Evolutionary conservation across 2,797 vertebrate genomes (phyloP).

Genomic region (Argya squamiceps): DNA sequence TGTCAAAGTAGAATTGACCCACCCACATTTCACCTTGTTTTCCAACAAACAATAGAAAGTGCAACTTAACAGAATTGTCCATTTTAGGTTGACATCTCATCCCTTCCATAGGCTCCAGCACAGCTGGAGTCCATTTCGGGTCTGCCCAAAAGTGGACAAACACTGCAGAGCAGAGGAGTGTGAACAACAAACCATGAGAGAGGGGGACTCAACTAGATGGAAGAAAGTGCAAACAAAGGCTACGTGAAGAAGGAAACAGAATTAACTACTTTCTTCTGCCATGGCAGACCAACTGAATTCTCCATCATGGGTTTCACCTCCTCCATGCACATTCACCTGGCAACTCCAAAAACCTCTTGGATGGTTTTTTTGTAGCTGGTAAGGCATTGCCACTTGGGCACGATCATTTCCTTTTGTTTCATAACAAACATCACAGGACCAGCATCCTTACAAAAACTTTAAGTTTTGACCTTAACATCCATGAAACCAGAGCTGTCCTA

Average conservation of each 20-base stretch:
- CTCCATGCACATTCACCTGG: background rate
- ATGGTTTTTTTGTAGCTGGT: background rate
- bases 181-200: background rate
- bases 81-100: background rate
- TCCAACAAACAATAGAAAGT: background rate
- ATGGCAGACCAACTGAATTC: background rate
- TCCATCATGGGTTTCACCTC: background rate
- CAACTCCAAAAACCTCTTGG: background rate
- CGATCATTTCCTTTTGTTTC: rapidly evolving
- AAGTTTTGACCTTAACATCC: background rate
- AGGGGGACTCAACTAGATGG: background rate
- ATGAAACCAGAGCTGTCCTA: background rate
- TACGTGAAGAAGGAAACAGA: background rate
- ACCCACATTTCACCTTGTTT: background rate
- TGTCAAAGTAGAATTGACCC: background rate
- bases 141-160: background rate
- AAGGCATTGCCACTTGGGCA: background rate
- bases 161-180: background rate
- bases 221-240: background rate
- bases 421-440: background rate
- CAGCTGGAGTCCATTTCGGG: background rate
- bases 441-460: background rate
- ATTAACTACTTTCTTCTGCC: background rate
- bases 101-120: background rate
- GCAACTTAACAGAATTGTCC: background rate